Evolutionary conservation across 2,797 vertebrate species (phyloP).

Genomic region (Chelmon rostratus): DNA sequence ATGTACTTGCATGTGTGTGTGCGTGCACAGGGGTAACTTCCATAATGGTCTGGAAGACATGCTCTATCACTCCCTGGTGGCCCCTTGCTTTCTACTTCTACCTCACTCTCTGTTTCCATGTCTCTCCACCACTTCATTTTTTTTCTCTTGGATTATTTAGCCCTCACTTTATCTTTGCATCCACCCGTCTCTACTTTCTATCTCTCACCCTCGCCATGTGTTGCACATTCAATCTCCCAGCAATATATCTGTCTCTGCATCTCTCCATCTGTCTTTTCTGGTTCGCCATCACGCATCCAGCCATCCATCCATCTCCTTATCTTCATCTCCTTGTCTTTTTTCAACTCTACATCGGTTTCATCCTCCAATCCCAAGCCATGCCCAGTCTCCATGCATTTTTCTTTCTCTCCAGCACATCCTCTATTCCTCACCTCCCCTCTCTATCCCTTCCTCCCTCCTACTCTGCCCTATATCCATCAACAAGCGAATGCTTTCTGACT

Average conservation of each 20-base stretch:
- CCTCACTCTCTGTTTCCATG: slow-evolving; percentile 19
- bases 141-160: slow-evolving; percentile 29
- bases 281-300: slow-evolving; percentile 31
- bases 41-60: slow-evolving; percentile 24
- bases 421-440: not conserved
- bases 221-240: slow-evolving; percentile 28
- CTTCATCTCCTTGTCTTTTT: slow-evolving; percentile 7
- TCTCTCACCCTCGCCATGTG: slow-evolving; percentile 28
- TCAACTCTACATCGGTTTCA: slow-evolving; percentile 12
- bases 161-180: slow-evolving; percentile 30
- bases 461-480: slow-evolving; percentile 6
- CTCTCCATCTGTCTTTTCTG: slow-evolving; percentile 33
- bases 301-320: slow-evolving; percentile 14
- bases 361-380: not conserved
- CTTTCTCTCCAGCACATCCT: not conserved
- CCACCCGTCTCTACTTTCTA: slow-evolving; percentile 26
- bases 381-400: slow-evolving; percentile 1
- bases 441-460: not conserved
- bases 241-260: slow-evolving; percentile 28
- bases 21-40: slow-evolving; percentile 4
- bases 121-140: slow-evolving; percentile 18
- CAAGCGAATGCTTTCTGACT: slow-evolving; percentile 12
- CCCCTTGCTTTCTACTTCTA: slow-evolving; percentile 13
- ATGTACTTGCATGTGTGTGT: slow-evolving; percentile 6
- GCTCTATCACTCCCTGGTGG: slow-evolving; percentile 42